Conservation (phyloP, 2,797 vertebrate species). For the Sebastes iracundus region DNA sequence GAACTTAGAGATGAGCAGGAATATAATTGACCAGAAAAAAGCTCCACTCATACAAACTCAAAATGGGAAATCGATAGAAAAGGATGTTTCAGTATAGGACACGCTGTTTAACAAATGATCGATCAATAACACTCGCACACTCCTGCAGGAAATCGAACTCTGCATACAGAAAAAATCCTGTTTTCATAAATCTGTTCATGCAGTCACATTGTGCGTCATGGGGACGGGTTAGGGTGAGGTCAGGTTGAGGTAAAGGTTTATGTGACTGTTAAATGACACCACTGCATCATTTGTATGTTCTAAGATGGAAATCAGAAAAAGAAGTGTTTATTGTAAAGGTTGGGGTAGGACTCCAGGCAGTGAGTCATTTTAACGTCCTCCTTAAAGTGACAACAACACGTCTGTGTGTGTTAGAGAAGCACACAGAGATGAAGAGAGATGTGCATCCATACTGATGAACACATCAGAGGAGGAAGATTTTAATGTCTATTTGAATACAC, state of each 20-base stretch:
- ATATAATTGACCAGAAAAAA: not conserved
- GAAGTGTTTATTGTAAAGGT: not conserved
- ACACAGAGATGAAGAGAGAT: not conserved
- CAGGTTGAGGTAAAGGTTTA: not conserved
- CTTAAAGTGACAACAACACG: not conserved
- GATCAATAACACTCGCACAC: not conserved
- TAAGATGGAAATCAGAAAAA: not conserved
- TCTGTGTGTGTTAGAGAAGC: not conserved
- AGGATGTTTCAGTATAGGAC: not conserved
- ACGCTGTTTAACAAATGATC: not conserved
- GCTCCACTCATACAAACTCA: not conserved
- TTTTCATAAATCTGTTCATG: not conserved
- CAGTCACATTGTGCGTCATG: not conserved
- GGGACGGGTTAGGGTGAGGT: not conserved
- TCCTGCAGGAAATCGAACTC: not conserved
- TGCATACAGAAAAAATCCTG: not conserved
- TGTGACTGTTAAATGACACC: not conserved
- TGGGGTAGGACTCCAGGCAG: not conserved
- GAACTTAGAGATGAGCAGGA: not conserved
- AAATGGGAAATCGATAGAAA: constrained; percentile 23
- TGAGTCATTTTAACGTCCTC: not conserved
- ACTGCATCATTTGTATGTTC: not conserved
- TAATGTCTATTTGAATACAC: not conserved
- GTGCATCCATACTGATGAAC: not conserved
- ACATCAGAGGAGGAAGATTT: constrained; percentile 4